These are phyloP conservation scores for Cinclus cinclus DNA, from an alignment of 2,113 vertebrate genomes.

Conservation along the genomic window DNA sequence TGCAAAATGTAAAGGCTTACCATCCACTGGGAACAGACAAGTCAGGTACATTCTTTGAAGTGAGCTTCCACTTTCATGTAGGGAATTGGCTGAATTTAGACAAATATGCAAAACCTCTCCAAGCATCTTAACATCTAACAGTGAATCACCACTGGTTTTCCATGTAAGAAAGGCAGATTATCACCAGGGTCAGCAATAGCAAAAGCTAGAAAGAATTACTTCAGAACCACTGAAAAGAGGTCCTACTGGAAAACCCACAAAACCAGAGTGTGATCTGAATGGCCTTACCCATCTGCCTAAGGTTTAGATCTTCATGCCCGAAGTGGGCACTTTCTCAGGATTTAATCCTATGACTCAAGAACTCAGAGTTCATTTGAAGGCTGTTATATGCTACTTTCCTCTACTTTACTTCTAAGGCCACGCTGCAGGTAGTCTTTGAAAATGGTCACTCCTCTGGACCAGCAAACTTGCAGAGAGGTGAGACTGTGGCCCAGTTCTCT, in stretches of 20 bases:
- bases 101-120: neutral
- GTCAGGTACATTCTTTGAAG: neutral
- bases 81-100: neutral
- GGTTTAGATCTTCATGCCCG: neutral
- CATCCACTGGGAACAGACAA: neutral
- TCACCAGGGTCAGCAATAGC: neutral
- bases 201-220: neutral
- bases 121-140: neutral
- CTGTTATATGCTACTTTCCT: neutral
- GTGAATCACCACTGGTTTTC: neutral
- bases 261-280: neutral
- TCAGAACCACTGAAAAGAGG: neutral
- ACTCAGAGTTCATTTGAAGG: neutral
- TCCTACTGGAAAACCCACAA: neutral
- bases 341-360: neutral
- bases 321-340: neutral
- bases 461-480: neutral
- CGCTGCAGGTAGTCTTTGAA: neutral
- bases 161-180: neutral
- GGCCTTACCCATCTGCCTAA: neutral
- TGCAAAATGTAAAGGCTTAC: neutral
- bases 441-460: neutral
- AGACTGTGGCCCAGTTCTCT: neutral
- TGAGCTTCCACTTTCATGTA: neutral
- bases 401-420: neutral